Evolutionary conservation across 2,888 invertebrate species (phyloP), one percentile per base, ranked within the genome.

Genomic region (Sphaeridia pumilis): DNA sequence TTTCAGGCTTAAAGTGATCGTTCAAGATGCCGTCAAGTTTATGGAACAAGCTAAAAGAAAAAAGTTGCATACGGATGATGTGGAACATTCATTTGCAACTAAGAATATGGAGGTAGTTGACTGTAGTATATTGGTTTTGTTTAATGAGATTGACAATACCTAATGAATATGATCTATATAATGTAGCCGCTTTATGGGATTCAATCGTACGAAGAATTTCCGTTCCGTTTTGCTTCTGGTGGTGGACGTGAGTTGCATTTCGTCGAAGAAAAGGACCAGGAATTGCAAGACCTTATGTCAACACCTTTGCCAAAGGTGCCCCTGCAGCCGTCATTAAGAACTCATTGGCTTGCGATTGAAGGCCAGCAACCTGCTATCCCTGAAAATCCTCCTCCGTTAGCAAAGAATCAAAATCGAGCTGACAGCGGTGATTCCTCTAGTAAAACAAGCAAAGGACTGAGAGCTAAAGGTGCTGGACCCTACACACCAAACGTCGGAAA

Each of bases 341-440:
- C 93, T 31, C 98, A 98, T 73, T 98, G 95, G 98, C 74, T 93
- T 58, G 87, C 84, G 69, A 94, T 97, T 56, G 94, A 98, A 69
- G 97, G 98, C 2, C 83, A 90, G 1, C 97, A 98, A 68, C 98
- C 98, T 0, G 87, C 94, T 0, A 87, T 97, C 54, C 97, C 97
- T 0, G 98, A 99, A 74, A 98, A 98, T 75, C 97, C 97, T 28
- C 93, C 95, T 2, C 93, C 94, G 1, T 77, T 92, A 12, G 84
- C 88, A 1, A 89, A 88, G 70, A 86, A 86, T 64, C 77, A 81
- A 27, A 83, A 80, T 67, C 77, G 78, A 65, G 60, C 84, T 49
- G 94, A 95, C 70, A 87, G 90, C 46, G 84, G 93, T 14, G 94
- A 95, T 75, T 94, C 94, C 2, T 82, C 82, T 46, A 80, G 78